Base-by-base conservation (phyloP, 2,888 invertebrate genomes). In the Apamea epomidion region DNA sequence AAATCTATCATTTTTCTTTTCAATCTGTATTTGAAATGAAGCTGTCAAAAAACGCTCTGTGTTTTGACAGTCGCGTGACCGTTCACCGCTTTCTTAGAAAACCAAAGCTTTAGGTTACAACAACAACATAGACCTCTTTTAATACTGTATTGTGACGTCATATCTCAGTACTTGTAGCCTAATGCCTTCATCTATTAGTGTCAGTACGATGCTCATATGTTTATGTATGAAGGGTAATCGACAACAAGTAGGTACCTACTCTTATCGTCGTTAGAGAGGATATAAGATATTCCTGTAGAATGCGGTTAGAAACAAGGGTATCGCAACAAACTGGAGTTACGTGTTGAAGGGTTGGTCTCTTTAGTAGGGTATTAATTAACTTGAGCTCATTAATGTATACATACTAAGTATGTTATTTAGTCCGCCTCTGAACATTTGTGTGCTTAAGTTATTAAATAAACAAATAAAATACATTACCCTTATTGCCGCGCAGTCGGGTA, bases 141-240 rank as follows among this genome's bases (percentile, higher is more conserved):
- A 54, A 6, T 29, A 51, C n/a, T 45, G 3, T 64, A 42, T 32
- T 42, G 37, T 76, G 69, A 71, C 48, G 67, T 72, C 69, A 76
- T 69, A 74, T 79, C 74, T 67, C n/a, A 42, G 69, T 72, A 69
- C 62, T 75, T 69, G 60, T 29, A 72, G 14, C 70, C 16, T 79
- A 88, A 83, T 78, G 71, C 71, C 32, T n/a, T 54, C n/a, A 68
- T 81, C 72, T 79, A 78, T 85, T 78, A 78, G 69, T 67, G 64
- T 45, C 16, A 69, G 60, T n/a, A 18, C 42, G 32, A 71, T 70
- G 51, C 32, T 77, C 54, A 79, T 79, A 86, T 87, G 67, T 84
- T 72, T 74, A 86, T 79, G 32, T 74, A 32, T 70, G 64, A 78
- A 58, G 80, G 75, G 71, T 73, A 76, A 80, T 87, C 78, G 64